Evolutionary conservation across 2,888 invertebrate genomes (phyloP).

Genomic region (Thereva nobilitata): DNA sequence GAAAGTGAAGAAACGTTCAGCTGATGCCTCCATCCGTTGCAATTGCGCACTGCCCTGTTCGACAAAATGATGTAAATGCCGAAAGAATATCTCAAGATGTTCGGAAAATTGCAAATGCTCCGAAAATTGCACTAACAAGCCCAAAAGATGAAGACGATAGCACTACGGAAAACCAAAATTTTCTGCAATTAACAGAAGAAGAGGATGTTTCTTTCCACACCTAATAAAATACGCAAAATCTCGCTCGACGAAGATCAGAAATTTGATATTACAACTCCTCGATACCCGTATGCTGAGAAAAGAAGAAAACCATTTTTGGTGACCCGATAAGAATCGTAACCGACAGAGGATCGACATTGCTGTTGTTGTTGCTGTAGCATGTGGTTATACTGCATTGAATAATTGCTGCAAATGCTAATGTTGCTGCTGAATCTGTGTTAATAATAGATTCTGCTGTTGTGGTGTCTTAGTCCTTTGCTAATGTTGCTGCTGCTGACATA

Average conservation of each 20-base stretch:
- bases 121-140: conserved; percentile 52
- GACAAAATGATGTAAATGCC: conserved; percentile 65
- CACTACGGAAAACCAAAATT: too few species aligned
- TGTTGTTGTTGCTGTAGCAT: conserved; percentile 23
- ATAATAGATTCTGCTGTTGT: conserved; percentile 43
- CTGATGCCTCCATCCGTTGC: conserved; percentile 66
- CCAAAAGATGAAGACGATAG: too few species aligned
- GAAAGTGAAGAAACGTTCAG: conserved; percentile 60
- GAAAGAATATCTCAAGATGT: conserved; percentile 61
- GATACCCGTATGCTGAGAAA: conserved; percentile 37
- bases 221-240: conserved; percentile 28
- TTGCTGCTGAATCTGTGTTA: conserved; percentile 49
- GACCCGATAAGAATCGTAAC: too few species aligned
- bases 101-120: conserved; percentile 62
- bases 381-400: conserved; percentile 44
- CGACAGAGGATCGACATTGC: too few species aligned
- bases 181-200: too few species aligned
- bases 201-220: not conserved
- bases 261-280: conserved; percentile 31
- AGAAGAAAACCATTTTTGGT: conserved; percentile 34
- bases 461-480: conserved; percentile 49
- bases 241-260: conserved; percentile 13
- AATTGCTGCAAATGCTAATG: conserved; percentile 40
- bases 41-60: conserved; percentile 64
- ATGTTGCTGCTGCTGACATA: conserved; percentile 48